Evolutionary conservation across 2,888 invertebrate genomes (phyloP).

Genomic region (Hirtodrosophila histrioides): DNA sequence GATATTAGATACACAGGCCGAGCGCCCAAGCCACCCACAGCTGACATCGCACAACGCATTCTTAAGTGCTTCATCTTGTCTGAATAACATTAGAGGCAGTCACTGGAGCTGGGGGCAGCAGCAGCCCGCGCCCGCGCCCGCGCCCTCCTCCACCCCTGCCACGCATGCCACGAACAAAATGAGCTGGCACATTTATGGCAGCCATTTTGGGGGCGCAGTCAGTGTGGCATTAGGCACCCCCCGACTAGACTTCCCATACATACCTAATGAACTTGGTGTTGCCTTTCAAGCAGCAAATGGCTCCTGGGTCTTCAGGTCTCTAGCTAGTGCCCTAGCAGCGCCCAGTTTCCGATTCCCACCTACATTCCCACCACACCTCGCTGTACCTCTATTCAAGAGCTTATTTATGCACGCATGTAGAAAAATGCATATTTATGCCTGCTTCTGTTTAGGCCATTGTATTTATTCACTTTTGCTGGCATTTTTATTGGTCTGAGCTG

Average conservation of each 20-base stretch:
- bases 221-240: conserved; percentile 59
- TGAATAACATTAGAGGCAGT: conserved; percentile 71
- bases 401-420: conserved; percentile 62
- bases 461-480: conserved; percentile 57
- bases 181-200: conserved; percentile 78
- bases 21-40: conserved; percentile 12
- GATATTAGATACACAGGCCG: conserved; percentile 32
- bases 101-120: too few species aligned
- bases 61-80: conserved; percentile 81
- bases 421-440: conserved; percentile 75
- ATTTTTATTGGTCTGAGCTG: conserved; percentile 55
- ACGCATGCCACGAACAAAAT: conserved; percentile 48
- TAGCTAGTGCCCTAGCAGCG: background rate
- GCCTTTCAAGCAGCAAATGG: conserved; percentile 50
- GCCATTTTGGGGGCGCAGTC: conserved; percentile 60
- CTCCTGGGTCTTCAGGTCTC: background rate
- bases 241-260: conserved; percentile 60
- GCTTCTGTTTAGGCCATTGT: conserved; percentile 43
- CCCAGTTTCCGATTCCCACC: background rate
- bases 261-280: conserved; percentile 72
- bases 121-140: too few species aligned
- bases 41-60: conserved; percentile 68
- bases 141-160: background rate
- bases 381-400: conserved; percentile 3
- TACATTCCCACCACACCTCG: background rate